Evolutionary conservation across 1,140 invertebrate genomes (phyloP), one percentile per base, ranked within the genome.

Genomic region (Belonocnema kinseyi): DNA sequence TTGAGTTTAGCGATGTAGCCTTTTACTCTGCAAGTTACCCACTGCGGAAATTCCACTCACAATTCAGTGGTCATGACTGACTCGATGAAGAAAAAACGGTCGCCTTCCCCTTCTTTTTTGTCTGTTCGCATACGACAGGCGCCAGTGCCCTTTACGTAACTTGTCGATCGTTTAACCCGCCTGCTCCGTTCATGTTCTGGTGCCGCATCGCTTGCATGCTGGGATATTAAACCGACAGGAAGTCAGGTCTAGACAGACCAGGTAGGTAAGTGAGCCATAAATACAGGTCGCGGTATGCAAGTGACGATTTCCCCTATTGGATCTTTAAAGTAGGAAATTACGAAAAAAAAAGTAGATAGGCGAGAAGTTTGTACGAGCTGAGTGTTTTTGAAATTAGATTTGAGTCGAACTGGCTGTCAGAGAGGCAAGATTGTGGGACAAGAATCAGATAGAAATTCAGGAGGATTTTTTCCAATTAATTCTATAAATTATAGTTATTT

Each of bases 131-230:
- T 74, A 76, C 50, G 74, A 73, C 76, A 86, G 86, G 84, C 86
- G 85, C 85, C 85, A 87, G 84, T 77, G 80, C 74, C 81, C 83
- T 87, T 87, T 87, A 87, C 83, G 84, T 86, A 87, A 87, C 80
- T 76, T 73, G 76, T 50, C 76, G 77, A 86, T 81, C 85, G 78
- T 83, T 86, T 84, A 85, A 86, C 77, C 79, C 80, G 76, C 78
- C 74, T 74, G 77, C 77, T 77, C 76, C 79, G 58, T 50, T 74
- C 54, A 66, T 54, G 17, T 72, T 33, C 52, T 52, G 66, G 51
- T 76, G 10, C n/a, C 17, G 53, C 53, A 54, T 54, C 14, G 53
- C 53, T 6, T 54, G 16, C 17, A 5, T 54, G 8, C 16, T 54
- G 17, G 53, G 5, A 33, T 54, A 17, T 54, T 54, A 17, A 54